Base-by-base conservation (phyloP, 2,888 invertebrate genomes). In the Ornithoptera priamus region DNA sequence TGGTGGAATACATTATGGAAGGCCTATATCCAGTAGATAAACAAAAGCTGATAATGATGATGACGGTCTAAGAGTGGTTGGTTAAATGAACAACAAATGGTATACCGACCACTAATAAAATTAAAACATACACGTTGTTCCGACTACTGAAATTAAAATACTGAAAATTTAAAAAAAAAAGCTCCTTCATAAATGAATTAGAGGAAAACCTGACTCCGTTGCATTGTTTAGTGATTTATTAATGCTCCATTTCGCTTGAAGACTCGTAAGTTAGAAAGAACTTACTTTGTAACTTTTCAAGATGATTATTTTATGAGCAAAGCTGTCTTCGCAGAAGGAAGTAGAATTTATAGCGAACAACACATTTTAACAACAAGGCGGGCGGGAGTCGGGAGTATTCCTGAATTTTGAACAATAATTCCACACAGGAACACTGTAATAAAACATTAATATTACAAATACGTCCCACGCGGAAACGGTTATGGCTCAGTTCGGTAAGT, bases 231-330 rank as follows among this genome's bases (percentile, higher is more conserved):
- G 39, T 69, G 62, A 69, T 66, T 62, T 69, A 66, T 69, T 58
- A 66, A 62, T 62, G 57, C 69, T 22, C 57, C 62, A 58, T 69
- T 65, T 62, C 62, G 66, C 62, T 66, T 62, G 58, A 50, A 69
- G 58, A 65, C 57, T 57, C 46, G 62, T 65, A 65, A 65, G 61
- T 69, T 69, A 65, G 59, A 68, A 65, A 62, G 66, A 58, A 69
- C 58, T 62, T 65, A 62, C 62, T 69, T 66, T 66, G 58, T 66
- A 66, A 69, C 66, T 69, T 69, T 69, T 66, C 61, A 53, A 58
- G 39, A 66, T 69, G 66, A 69, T 69, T 66, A 69, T 69, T 65
- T 69, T 62, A 69, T 66, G 69, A 69, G 68, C 46, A 46, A 58
- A 62, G 59, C 42, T 65, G 24, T 62, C 66, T 66, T 69, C 58